These are phyloP conservation scores for Hylyphantes graminicola DNA, from an alignment of 1,140 invertebrate species.

Conservation along the genomic window DNA sequence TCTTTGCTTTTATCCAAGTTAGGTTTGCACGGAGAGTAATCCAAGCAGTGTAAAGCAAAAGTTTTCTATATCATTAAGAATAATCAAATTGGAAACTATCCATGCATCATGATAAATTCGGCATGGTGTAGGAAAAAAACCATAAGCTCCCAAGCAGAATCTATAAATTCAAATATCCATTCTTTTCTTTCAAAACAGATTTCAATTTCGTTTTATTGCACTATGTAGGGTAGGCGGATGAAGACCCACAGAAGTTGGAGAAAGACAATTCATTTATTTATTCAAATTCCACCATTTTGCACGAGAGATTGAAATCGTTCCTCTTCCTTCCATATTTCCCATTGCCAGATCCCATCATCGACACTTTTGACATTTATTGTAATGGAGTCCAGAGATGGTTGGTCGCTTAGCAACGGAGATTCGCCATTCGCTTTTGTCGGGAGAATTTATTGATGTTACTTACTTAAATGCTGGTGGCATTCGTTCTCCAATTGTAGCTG, in stretches of 20 bases:
- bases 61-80: too few relatives aligned
- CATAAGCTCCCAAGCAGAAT: background rate
- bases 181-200: slow-evolving; percentile 32
- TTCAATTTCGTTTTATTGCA: slow-evolving; percentile 45
- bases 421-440: slow-evolving; percentile 50
- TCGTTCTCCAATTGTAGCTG: slow-evolving; percentile 11
- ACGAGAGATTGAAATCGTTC: slow-evolving; percentile 26
- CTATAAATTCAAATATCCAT: slow-evolving; percentile 26
- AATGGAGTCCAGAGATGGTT: slow-evolving; percentile 56
- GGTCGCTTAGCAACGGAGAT: slow-evolving; percentile 54
- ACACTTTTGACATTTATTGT: slow-evolving; percentile 60
- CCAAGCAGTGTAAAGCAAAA: too few relatives aligned
- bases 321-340: slow-evolving; percentile 48
- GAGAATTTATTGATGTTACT: slow-evolving; percentile 52
- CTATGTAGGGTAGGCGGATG: background rate
- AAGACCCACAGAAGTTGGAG: background rate
- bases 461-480: slow-evolving; percentile 40
- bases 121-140: background rate
- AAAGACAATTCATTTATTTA: slow-evolving; percentile 45
- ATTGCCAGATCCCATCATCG: slow-evolving; percentile 57
- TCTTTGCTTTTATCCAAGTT: too few relatives aligned
- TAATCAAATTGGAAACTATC: too few relatives aligned
- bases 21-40: too few relatives aligned
- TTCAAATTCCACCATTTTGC: slow-evolving; percentile 49
- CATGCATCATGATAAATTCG: too few relatives aligned